Base-by-base conservation (phyloP, 1,140 invertebrate genomes). In the Drosophila repletoides region DNA sequence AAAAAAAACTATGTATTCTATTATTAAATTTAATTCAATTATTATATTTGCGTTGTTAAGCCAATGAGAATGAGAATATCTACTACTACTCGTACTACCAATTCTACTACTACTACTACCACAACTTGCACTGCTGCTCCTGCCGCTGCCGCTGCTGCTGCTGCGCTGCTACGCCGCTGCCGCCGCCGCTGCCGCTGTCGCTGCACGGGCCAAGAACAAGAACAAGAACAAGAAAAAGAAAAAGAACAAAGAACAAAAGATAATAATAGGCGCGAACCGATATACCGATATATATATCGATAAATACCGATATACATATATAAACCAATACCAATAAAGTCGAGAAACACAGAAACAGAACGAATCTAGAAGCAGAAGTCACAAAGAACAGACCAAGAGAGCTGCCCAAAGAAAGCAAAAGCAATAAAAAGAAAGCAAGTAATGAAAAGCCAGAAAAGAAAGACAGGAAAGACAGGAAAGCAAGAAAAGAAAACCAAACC, bases 51-150 rank as follows among this genome's bases (percentile, higher is more conserved):
- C 87, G 80, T 84, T 86, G 80, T 80, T 81, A 89, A 89, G 88
- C 88, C 88, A 89, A 89, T 89, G 80, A 89, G 81, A 89, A 81
- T 89, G 88, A 89, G 88, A 89, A 88, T 77, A 88, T 89, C 72
- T 81, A 83, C 80, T 86, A 83, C 77, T 65, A 66, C 63, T 60
- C 45, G 76, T 76, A 77, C 75, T 77, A 77, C 79, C 74, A 84
- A 66, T 81, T 76, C 76, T 61, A 84, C 79, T 79, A 84, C 79
- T 71, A 79, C 77, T 71, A 84, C 79, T 64, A 84, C 81, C 59
- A 86, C 87, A 88, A 87, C 81, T 89, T 83, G 81, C 80, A 81
- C 73, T 80, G 66, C 87, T 83, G 77, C 69, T 84, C 69, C 72
- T 80, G 80, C 49, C 59, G 83, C 76, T 65, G 79, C 70, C 51